Evolutionary conservation across 2,888 invertebrate species (phyloP).

Genomic region (Polyploca ridens): DNA sequence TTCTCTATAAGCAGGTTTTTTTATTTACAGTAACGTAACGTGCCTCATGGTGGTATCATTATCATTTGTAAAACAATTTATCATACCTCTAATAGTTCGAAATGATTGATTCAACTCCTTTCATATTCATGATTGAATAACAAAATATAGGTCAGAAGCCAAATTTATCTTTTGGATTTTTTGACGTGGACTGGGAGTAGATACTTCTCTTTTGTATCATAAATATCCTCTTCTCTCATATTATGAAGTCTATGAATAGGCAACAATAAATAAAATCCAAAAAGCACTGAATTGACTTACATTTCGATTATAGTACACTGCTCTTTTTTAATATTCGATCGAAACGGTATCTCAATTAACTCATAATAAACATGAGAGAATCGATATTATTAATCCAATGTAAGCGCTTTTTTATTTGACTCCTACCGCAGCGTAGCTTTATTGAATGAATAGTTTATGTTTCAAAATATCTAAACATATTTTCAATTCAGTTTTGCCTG

Average conservation of each 20-base stretch:
- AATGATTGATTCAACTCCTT: slow-evolving; percentile 55
- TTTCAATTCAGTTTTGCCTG: not conserved
- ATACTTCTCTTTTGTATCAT: slow-evolving; percentile 5
- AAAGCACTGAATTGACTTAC: not conserved
- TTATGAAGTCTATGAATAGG: slow-evolving; percentile 11
- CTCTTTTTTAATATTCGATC: not conserved
- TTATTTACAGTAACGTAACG: not conserved
- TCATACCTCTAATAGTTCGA: slow-evolving; percentile 41
- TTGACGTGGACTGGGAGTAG: not conserved
- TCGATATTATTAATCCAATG: not conserved
- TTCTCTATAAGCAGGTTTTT: not conserved
- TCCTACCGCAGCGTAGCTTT: not conserved
- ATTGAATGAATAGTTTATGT: not conserved
- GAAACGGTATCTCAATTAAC: not conserved
- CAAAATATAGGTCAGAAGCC: slow-evolving; percentile 49
- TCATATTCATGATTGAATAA: slow-evolving; percentile 52
- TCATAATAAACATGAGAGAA: not conserved
- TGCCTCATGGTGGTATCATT: not conserved
- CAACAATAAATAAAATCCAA: too few species aligned
- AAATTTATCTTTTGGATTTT: slow-evolving; percentile 24
- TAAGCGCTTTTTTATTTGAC: not conserved
- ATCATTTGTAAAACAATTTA: slow-evolving; percentile 32
- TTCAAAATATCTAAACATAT: not conserved
- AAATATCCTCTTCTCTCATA: slow-evolving; percentile 11
- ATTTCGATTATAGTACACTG: not conserved